These are phyloP conservation scores for Gymnosoma rotundatum DNA, from an alignment of 2,888 invertebrate species.

Conservation along the genomic window DNA sequence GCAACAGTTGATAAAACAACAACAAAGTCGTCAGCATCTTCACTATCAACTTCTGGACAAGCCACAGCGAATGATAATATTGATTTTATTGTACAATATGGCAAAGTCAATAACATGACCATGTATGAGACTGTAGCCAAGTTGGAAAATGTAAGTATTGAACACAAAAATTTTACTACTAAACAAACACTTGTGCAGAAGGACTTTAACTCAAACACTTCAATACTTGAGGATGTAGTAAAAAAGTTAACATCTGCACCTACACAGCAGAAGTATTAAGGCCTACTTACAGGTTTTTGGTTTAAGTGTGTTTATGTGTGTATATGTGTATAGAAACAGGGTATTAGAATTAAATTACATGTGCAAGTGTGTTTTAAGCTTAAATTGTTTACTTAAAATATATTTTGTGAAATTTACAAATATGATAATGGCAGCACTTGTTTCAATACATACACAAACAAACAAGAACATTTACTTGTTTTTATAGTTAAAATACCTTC, in stretches of 20 bases:
- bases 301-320: not conserved
- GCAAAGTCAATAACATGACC: constrained; percentile 88
- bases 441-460: not conserved
- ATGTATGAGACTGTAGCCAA: constrained; percentile 89
- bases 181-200: not conserved
- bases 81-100: constrained; percentile 89
- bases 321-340: no score
- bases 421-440: constrained; percentile 25
- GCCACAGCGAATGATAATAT: constrained; percentile 76
- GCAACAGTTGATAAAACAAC: constrained; percentile 52
- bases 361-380: constrained; percentile 24
- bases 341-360: not conserved
- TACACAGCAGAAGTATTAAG: not conserved
- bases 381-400: constrained; percentile 52
- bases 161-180: constrained; percentile 18
- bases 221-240: not conserved
- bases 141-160: constrained; percentile 85
- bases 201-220: not conserved
- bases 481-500: not conserved
- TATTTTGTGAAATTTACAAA: constrained; percentile 29
- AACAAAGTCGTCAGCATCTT: constrained; percentile 32
- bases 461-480: not conserved
- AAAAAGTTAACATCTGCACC: constrained; percentile 8
- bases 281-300: constrained; percentile 32
- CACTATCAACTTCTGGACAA: constrained; percentile 48